A percentile compares a stretch with the other conserved stretches of the same genome.
Evolutionary conservation across 92 coral and sea anemone species (phyloP).

Genomic region (Siderastrea siderea): DNA sequence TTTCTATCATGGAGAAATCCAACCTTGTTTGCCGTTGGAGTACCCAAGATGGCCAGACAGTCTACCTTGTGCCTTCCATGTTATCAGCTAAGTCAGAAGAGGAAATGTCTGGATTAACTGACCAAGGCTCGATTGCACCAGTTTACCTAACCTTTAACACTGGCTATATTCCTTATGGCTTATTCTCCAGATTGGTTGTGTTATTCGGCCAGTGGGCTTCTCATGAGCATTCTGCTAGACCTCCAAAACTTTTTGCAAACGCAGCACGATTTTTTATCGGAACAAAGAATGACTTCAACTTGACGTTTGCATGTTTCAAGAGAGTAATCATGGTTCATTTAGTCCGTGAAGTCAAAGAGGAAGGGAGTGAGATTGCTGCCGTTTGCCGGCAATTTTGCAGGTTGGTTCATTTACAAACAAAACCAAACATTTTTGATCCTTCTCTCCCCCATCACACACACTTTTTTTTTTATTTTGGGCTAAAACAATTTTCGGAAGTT

Average conservation of each 20-base stretch:
- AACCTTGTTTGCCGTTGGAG: slow-evolving; percentile 38
- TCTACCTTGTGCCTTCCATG: slow-evolving; percentile 51
- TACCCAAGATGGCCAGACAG: background rate
- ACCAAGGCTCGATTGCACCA: slow-evolving; percentile 15
- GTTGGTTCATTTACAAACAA: background rate
- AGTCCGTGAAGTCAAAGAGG: slow-evolving; percentile 21
- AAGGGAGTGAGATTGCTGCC: background rate
- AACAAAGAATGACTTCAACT: slow-evolving; percentile 6
- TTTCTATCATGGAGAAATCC: slow-evolving; percentile 41
- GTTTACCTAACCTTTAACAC: slow-evolving; percentile 30
- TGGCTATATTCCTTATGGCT: slow-evolving; percentile 55
- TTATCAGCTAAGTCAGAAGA: slow-evolving; percentile 32
- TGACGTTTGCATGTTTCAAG: slow-evolving; percentile 34
- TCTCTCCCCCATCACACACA: no score
- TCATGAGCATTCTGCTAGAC: slow-evolving; percentile 8
- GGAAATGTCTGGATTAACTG: slow-evolving; percentile 17
- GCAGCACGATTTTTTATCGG: slow-evolving; percentile 43
- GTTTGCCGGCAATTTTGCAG: slow-evolving; percentile 32
- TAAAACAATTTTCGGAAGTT: no score
- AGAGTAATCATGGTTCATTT: slow-evolving; percentile 27
- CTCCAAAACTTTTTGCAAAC: slow-evolving; percentile 43
- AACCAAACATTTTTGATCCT: background rate
- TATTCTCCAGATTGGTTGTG: slow-evolving; percentile 36
- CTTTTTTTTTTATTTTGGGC: no score
- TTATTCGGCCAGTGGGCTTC: slow-evolving; percentile 28